Evolutionary conservation across 2,888 invertebrate species (phyloP), one percentile per base, ranked within the genome.

Genomic region (Axea sp.): DNA sequence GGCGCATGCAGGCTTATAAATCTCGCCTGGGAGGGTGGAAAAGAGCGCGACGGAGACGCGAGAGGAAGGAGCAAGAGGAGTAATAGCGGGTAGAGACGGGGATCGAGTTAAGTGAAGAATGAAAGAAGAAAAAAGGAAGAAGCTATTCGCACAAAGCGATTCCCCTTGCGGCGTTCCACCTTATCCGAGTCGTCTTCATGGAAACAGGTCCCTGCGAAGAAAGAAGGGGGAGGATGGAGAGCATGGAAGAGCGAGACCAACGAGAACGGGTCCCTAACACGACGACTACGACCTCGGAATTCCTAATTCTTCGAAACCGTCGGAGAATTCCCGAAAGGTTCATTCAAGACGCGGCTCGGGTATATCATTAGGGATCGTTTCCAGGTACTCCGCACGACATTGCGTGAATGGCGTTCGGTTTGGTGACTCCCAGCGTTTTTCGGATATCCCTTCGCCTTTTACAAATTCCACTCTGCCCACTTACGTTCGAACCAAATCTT

Each of bases 251-350:
- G 72, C 68, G 74, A 68, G 57, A 62, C 15, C 43, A 31, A 35
- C 45, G 35, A 59, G 37, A 55, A 68, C 71, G 69, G 35, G 71
- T 68, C 73, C 64, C 47, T 64, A 59, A 68, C 76, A 75, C 75
- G 77, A 80, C 81, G 60, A 76, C 75, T 76, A 80, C 82, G 83
- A 81, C 83, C 83, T 85, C 86, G 87, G 86, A 86, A 87, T 87
- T 86, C 86, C 86, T 86, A 85, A 87, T 87, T 87, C 87, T 82
- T 84, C 86, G 86, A 87, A 87, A 87, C 84, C 85, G 86, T 82
- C 84, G 84, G 81, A 83, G 87, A 87, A 87, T 87, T 87, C 87
- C 84, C 84, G 86, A 87, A 87, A 87, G 86, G 83, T 83, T 84
- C 86, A 87, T 85, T 86, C 85, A 82, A 78, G 79, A 79, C 77